phyloP scores from a whole-genome alignment of 2,113 vertebrate genomes.

The Oncorhynchus clarkii region DNA sequence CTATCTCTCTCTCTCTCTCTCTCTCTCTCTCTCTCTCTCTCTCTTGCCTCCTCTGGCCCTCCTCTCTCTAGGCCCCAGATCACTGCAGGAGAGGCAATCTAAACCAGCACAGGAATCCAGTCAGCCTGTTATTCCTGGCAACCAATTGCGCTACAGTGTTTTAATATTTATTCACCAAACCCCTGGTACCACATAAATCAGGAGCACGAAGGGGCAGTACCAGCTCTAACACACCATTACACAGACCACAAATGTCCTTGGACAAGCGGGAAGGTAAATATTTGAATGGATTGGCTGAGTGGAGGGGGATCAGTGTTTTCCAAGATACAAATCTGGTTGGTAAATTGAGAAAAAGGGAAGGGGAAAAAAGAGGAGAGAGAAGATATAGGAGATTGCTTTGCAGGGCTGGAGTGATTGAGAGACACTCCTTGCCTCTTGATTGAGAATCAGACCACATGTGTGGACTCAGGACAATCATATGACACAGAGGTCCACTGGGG shows the following conservation, averaged over 20 bases:
- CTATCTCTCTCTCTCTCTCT: too few species aligned
- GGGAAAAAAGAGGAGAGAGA: too few species aligned
- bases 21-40: too few species aligned
- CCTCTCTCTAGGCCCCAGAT: too few species aligned
- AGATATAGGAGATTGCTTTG: too few species aligned
- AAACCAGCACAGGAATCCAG: conserved; percentile 61
- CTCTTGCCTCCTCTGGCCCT: too few species aligned
- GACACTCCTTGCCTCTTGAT: too few species aligned
- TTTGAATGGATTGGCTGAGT: conserved; percentile 38
- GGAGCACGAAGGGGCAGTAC: conserved; percentile 48
- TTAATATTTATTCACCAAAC: conserved; percentile 69
- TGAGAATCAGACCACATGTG: background rate
- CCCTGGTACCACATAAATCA: conserved; percentile 65
- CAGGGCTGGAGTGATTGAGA: too few species aligned
- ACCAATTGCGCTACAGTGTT: conserved; percentile 55
- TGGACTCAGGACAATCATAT: background rate
- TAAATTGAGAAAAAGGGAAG: too few species aligned
- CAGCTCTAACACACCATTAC: conserved; percentile 47
- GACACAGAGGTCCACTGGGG: background rate
- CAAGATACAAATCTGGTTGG: too few species aligned
- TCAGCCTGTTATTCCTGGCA: conserved; percentile 70
- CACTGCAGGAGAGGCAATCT: too few species aligned
- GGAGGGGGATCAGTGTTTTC: conserved; percentile 20
- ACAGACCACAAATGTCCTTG: conserved; percentile 56
- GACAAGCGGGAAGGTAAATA: conserved; percentile 58